phyloP scores from a whole-genome alignment of 2,888 invertebrate species.

The Noctua janthina region DNA sequence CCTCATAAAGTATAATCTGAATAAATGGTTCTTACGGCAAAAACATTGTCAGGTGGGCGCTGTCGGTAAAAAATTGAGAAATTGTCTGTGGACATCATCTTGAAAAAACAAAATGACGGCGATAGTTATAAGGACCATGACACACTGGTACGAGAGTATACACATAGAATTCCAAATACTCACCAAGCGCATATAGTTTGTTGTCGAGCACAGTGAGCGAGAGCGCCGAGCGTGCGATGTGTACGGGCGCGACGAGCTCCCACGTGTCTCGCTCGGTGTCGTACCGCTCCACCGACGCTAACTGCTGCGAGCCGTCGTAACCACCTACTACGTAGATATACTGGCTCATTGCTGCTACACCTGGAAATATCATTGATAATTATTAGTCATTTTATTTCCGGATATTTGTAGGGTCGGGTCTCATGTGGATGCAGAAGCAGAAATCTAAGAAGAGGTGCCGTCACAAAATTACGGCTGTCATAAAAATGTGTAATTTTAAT shows the following conservation, averaged over 20 bases:
- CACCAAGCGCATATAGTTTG: constrained; percentile 97
- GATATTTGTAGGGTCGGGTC: background rate
- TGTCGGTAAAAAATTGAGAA: background rate
- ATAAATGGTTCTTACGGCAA: background rate
- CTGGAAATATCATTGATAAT: constrained; percentile 75
- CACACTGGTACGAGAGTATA: background rate
- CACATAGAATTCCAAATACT: constrained; percentile 45
- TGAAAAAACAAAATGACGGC: background rate
- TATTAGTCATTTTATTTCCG: background rate
- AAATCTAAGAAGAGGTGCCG: background rate
- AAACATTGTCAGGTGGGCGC: background rate
- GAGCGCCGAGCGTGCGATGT: constrained; percentile 95
- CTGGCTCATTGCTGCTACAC: constrained; percentile 96
- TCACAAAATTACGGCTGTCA: too few species aligned
- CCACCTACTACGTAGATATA: constrained; percentile 98
- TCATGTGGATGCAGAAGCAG: background rate
- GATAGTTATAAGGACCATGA: background rate
- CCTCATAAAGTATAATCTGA: background rate
- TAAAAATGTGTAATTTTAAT: background rate
- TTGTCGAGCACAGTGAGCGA: constrained; percentile 96
- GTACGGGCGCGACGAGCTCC: constrained; percentile 94
- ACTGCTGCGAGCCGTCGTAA: constrained; percentile 96
- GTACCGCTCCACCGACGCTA: constrained; percentile 95
- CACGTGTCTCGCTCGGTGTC: constrained; percentile 95
- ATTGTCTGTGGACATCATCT: background rate